Conservation (phyloP, 2,113 vertebrate species). For the Seriola aureovittata region DNA sequence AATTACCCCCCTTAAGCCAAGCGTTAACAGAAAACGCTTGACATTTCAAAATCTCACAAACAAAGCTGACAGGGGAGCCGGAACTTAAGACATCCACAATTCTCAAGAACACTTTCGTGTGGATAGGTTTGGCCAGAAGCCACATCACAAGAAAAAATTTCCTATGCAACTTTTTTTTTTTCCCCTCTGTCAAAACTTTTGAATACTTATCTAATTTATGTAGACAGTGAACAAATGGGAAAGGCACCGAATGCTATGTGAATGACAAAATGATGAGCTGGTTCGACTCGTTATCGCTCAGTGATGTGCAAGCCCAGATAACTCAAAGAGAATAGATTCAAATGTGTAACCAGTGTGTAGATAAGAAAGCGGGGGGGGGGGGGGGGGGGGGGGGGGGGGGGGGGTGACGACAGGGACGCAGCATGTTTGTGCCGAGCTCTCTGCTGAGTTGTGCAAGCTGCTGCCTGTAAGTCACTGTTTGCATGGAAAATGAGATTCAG, state of each 20-base stretch:
- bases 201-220: conserved; percentile 36
- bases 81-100: not conserved
- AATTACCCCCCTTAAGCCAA: not conserved
- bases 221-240: conserved; percentile 19
- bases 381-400: not conserved
- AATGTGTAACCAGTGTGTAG: conserved; percentile 22
- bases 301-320: conserved; percentile 29
- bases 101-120: not conserved
- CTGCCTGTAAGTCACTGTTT: conserved; percentile 37
- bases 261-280: not conserved
- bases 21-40: conserved; percentile 12
- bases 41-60: conserved; percentile 43
- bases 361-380: conserved; percentile 2
- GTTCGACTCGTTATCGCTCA: conserved; percentile 31
- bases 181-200: conserved; percentile 24
- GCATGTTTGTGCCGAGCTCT: conserved; percentile 27
- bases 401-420: not conserved
- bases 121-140: not conserved
- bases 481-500: conserved; percentile 47
- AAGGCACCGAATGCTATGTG: conserved; percentile 8
- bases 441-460: conserved; percentile 58
- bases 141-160: conserved; percentile 26
- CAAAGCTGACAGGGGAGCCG: not conserved
- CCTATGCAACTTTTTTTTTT: conserved; percentile 16
- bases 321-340: conserved; percentile 5